These are phyloP conservation scores for Himantopus leucocephalus DNA, from an alignment of 2,113 vertebrate genomes.

Conservation along the genomic window DNA sequence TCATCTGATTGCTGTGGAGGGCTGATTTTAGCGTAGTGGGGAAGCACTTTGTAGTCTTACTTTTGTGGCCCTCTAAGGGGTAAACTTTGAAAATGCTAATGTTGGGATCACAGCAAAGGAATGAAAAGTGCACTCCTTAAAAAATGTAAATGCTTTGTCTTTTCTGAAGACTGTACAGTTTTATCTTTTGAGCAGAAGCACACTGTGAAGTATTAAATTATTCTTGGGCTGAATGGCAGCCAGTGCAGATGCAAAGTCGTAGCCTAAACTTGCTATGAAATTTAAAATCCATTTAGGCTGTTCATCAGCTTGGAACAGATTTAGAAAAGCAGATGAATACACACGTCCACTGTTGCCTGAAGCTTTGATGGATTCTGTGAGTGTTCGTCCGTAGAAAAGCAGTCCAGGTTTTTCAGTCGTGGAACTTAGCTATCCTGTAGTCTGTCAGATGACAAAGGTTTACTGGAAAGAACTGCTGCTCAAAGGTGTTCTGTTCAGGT, in stretches of 20 bases:
- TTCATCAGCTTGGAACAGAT: conserved; percentile 67
- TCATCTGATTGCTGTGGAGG: neutral
- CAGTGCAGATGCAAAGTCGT: conserved; percentile 18
- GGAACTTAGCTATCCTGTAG: neutral
- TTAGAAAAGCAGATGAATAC: conserved; percentile 54
- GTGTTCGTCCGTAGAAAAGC: neutral
- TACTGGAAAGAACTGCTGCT: neutral
- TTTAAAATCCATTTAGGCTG: conserved; percentile 63
- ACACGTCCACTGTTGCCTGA: conserved; percentile 1
- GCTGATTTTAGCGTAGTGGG: neutral
- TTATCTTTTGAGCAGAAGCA: conserved; percentile 20
- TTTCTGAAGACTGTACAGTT: neutral
- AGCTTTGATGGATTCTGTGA: conserved; percentile 41
- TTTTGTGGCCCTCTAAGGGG: neutral
- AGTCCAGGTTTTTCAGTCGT: neutral
- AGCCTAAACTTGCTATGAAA: conserved; percentile 56
- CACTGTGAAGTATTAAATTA: neutral
- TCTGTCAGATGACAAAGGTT: neutral
- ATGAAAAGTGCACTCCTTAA: conserved; percentile 1
- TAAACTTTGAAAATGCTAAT: neutral
- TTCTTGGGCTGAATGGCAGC: conserved; percentile 34
- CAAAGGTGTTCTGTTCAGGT: neutral
- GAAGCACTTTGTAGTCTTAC: neutral
- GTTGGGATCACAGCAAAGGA: neutral
- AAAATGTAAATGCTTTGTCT: conserved; percentile 15